phyloP scores from a whole-genome alignment of 2,113 vertebrate genomes.

The Apeltes quadracus region DNA sequence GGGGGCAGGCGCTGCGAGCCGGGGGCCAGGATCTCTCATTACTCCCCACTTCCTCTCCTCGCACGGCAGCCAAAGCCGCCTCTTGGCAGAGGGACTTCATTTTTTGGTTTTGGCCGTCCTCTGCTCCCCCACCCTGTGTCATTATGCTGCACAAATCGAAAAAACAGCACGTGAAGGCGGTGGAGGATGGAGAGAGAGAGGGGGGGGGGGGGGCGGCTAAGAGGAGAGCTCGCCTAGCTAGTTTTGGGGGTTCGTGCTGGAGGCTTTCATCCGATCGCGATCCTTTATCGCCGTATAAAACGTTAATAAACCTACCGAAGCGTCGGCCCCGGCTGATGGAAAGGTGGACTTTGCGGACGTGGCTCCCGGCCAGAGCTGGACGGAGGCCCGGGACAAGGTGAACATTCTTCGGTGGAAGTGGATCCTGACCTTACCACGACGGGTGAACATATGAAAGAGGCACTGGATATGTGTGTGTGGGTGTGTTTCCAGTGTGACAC shows the following conservation, averaged over 20 bases:
- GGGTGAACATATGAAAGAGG: slow-evolving; percentile 45
- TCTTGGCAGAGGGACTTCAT: slow-evolving; percentile 87
- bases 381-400: slow-evolving; percentile 73
- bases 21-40: slow-evolving; percentile 83
- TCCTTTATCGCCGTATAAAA: not conserved
- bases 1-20: too few species aligned
- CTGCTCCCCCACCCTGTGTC: slow-evolving; percentile 91
- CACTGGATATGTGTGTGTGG: slow-evolving; percentile 13
- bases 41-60: slow-evolving; percentile 83
- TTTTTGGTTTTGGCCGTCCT: slow-evolving; percentile 92
- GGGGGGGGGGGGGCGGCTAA: slow-evolving; percentile 7
- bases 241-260: slow-evolving; percentile 16
- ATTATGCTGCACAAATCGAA: slow-evolving; percentile 91
- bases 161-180: slow-evolving; percentile 68
- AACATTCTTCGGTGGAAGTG: slow-evolving; percentile 72
- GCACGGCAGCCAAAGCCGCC: slow-evolving; percentile 85
- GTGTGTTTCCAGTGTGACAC: slow-evolving; percentile 40
- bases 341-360: slow-evolving; percentile 57
- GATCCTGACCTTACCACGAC: slow-evolving; percentile 67
- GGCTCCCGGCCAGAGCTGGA: slow-evolving; percentile 59
- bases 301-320: not conserved
- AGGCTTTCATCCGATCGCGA: slow-evolving; percentile 13
- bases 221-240: slow-evolving; percentile 27
- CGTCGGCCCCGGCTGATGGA: slow-evolving; percentile 33
- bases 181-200: slow-evolving; percentile 32